Conservation (phyloP, 1,140 invertebrate species). For the Ceratitis capitata region DNA sequence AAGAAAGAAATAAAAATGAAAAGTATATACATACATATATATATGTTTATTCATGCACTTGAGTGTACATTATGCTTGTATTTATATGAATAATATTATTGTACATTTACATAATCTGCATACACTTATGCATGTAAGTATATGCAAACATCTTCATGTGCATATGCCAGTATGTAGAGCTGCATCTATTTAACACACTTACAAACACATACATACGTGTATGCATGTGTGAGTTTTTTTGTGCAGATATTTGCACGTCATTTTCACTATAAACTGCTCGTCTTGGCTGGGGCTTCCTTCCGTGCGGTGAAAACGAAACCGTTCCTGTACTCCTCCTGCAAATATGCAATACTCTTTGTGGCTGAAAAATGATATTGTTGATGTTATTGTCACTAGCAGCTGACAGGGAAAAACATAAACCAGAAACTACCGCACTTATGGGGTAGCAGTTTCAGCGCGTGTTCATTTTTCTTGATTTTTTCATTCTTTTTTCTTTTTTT, state of each 20-base stretch:
- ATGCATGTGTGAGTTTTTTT: too few relatives aligned
- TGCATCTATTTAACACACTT: background rate
- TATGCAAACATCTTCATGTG: background rate
- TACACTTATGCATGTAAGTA: background rate
- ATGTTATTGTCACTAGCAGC: slow-evolving; percentile 1
- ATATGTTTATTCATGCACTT: background rate
- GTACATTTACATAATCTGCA: background rate
- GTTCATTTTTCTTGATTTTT: background rate
- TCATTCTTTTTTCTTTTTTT: background rate
- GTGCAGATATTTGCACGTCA: too few relatives aligned
- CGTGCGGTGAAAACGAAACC: too few relatives aligned
- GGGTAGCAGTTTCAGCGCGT: too few relatives aligned
- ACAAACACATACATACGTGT: background rate
- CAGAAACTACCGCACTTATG: background rate
- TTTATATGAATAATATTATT: background rate
- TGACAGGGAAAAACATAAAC: background rate
- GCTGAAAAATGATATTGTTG: slow-evolving; percentile 11
- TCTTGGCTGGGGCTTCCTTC: background rate
- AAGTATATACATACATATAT: background rate
- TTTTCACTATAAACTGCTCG: background rate
- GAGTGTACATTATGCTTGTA: background rate
- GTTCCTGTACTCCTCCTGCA: background rate
- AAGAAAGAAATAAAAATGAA: too few relatives aligned
- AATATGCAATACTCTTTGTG: background rate
- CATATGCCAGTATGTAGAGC: background rate